Percentiles rank a stretch among this genome's conserved stretches.
Conservation (phyloP, 2,797 vertebrate genomes). For the Gouania willdenowi region DNA sequence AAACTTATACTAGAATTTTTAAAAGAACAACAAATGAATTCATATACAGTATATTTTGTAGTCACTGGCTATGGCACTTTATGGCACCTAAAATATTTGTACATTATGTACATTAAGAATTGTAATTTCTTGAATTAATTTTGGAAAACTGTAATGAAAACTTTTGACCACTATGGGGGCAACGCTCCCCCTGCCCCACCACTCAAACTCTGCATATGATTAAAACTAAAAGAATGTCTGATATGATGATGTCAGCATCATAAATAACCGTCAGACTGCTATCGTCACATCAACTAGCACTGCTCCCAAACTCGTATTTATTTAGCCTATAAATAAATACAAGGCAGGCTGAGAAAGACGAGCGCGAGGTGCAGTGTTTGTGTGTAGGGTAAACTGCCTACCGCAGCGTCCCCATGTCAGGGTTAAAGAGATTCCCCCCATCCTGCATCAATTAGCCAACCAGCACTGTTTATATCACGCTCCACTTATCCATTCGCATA, state of each 20-base stretch:
- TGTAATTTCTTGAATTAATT: too few relatives aligned
- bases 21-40: too few relatives aligned
- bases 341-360: slow-evolving; percentile 13
- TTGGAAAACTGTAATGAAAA: too few relatives aligned
- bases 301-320: slow-evolving; percentile 40
- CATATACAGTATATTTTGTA: too few relatives aligned
- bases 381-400: slow-evolving; percentile 43
- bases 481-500: slow-evolving; percentile 48
- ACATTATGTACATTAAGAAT: too few relatives aligned
- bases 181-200: too few relatives aligned
- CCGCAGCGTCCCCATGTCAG: slow-evolving; percentile 47
- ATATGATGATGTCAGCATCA: slow-evolving; percentile 42
- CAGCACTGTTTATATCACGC: slow-evolving; percentile 65
- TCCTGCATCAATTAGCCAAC: slow-evolving; percentile 71
- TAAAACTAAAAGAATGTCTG: too few relatives aligned
- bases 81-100: too few relatives aligned
- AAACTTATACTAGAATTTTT: too few relatives aligned
- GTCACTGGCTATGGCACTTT: too few relatives aligned
- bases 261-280: slow-evolving; percentile 42
- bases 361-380: not conserved
- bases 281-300: slow-evolving; percentile 25
- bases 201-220: too few relatives aligned
- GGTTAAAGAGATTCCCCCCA: slow-evolving; percentile 62
- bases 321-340: slow-evolving; percentile 51
- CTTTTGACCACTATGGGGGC: too few relatives aligned